A percentile compares a stretch with the other conserved stretches of the same genome.
Evolutionary conservation across 2,797 vertebrate species (phyloP).

Genomic region (Poeciliopsis presidionis): DNA sequence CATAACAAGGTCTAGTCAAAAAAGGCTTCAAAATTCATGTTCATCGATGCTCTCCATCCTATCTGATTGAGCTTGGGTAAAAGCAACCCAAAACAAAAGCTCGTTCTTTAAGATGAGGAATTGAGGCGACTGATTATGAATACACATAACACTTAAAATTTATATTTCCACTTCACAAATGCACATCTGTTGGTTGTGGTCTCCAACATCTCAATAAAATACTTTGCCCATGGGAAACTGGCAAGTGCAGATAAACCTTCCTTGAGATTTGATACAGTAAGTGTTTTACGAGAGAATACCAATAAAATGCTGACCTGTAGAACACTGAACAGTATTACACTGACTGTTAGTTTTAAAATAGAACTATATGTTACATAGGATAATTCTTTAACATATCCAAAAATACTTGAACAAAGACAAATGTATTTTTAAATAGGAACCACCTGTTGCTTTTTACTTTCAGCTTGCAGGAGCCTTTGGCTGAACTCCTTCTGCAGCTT

Average conservation of each 20-base stretch:
- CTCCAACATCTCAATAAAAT: neutral
- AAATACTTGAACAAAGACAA: neutral
- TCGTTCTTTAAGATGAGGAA: neutral
- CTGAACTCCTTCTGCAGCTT: constrained; percentile 78
- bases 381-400: neutral
- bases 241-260: neutral
- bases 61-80: neutral
- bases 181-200: neutral
- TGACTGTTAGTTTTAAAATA: constrained; percentile 4
- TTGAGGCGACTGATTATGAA: neutral
- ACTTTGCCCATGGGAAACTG: neutral
- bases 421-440: constrained; percentile 1
- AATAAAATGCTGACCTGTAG: neutral
- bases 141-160: neutral
- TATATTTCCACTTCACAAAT: neutral
- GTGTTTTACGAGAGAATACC: neutral
- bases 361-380: neutral
- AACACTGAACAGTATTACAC: neutral
- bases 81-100: neutral
- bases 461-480: constrained; percentile 79
- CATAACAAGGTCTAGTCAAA: neutral
- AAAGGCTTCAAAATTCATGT: neutral
- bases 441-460: constrained; percentile 86
- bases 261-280: neutral
- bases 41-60: neutral